Conservation (phyloP, 2,113 vertebrate species). For the Leuciscus idus region DNA sequence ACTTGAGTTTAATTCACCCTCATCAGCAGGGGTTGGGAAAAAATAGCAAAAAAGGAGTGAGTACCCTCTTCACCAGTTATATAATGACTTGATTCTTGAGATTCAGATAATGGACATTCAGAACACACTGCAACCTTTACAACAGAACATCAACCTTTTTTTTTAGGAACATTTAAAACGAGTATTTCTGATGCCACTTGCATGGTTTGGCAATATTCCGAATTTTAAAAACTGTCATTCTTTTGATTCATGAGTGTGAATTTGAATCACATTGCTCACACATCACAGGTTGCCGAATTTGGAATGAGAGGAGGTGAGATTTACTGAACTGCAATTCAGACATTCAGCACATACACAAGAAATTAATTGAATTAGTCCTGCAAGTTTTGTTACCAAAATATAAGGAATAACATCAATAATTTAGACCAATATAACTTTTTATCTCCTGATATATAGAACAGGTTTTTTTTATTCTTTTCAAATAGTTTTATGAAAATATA, state of each 20-base stretch:
- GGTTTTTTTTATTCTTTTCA: neutral
- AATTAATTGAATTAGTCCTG: neutral
- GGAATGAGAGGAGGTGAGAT: neutral
- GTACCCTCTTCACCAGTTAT: neutral
- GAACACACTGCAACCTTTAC: neutral
- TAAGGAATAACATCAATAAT: neutral
- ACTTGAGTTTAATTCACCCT: constrained; percentile 11
- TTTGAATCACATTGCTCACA: neutral
- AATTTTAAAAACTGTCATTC: neutral
- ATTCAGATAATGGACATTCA: constrained; percentile 12
- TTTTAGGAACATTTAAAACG: no score
- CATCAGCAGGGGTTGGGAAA: neutral
- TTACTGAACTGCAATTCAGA: neutral
- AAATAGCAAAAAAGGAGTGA: neutral
- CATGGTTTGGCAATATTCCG: neutral
- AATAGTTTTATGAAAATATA: neutral
- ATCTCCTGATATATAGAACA: neutral
- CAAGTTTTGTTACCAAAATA: neutral
- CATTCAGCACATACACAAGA: neutral
- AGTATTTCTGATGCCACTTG: neutral
- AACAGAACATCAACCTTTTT: neutral
- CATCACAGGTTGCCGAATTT: neutral
- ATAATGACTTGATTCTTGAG: constrained; percentile 4
- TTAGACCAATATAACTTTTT: neutral
- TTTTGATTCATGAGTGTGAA: neutral